phyloP scores from a whole-genome alignment of 2,888 invertebrate species.

The Tenthredo mesomela region DNA sequence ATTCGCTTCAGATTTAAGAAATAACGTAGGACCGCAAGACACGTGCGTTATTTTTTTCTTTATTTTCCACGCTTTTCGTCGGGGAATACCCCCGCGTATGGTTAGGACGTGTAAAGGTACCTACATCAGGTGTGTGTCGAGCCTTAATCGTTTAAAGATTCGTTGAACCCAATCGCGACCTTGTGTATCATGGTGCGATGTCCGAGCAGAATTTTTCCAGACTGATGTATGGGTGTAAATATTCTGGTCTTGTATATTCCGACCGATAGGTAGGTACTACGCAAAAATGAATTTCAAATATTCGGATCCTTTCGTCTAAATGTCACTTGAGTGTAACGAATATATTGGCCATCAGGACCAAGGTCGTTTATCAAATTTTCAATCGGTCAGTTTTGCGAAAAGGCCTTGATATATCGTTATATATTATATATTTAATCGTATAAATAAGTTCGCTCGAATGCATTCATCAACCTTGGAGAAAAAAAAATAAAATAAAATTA shows the following conservation, averaged over 20 bases:
- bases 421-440: background rate
- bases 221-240: background rate
- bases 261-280: too few relatives aligned
- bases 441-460: background rate
- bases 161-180: conserved; percentile 37
- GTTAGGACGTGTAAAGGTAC: background rate
- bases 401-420: background rate
- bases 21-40: background rate
- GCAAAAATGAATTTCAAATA: background rate
- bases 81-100: background rate
- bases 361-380: background rate
- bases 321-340: background rate
- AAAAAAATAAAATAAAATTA: too few relatives aligned
- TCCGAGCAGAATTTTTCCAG: background rate
- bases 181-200: background rate
- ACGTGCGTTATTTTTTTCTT: background rate
- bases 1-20: too few relatives aligned
- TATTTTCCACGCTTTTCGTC: background rate
- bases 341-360: background rate
- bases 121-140: background rate
- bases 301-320: background rate
- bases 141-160: conserved; percentile 28
- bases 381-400: background rate
- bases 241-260: background rate
- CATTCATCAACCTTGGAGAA: background rate